phyloP scores from a whole-genome alignment of 1,140 invertebrate genomes.

The Heliconius hewitsoni region DNA sequence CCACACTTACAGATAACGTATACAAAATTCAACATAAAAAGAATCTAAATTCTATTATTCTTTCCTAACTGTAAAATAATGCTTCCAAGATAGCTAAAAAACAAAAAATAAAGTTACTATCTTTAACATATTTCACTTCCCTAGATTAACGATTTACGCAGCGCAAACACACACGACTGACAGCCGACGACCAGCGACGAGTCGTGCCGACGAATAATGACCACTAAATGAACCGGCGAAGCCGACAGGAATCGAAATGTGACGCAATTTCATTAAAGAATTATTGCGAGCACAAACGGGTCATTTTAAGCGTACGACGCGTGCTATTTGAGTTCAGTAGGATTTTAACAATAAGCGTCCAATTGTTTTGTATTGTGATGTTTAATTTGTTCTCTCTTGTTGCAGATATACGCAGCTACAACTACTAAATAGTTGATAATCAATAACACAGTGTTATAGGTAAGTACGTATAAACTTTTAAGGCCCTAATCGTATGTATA shows the following conservation, averaged over 20 bases:
- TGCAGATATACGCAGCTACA: background rate
- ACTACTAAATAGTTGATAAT: background rate
- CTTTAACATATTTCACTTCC: background rate
- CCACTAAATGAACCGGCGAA: conserved; percentile 58
- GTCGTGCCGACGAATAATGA: conserved; percentile 54
- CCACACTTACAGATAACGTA: too few relatives aligned
- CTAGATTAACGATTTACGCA: conserved; percentile 20
- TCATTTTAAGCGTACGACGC: conserved; percentile 22
- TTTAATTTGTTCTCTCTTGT: background rate
- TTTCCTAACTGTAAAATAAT: too few relatives aligned
- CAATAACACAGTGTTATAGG: background rate
- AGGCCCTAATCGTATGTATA: too few relatives aligned
- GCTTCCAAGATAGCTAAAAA: too few relatives aligned
- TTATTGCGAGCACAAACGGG: conserved; percentile 37
- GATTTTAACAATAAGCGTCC: conserved; percentile 18
- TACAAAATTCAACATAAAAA: too few relatives aligned
- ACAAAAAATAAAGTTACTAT: background rate
- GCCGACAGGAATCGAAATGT: conserved; percentile 53
- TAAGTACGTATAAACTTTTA: background rate
- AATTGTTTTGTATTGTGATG: background rate
- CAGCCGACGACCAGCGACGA: conserved; percentile 18
- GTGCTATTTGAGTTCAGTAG: conserved; percentile 23
- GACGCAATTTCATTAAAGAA: conserved; percentile 52
- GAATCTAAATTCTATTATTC: too few relatives aligned
- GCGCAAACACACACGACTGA: conserved; percentile 23